Percentiles rank a stretch among this genome's conserved stretches.
phyloP scores from a whole-genome alignment of 2,113 vertebrate genomes.

The Halcyon malimbica region DNA sequence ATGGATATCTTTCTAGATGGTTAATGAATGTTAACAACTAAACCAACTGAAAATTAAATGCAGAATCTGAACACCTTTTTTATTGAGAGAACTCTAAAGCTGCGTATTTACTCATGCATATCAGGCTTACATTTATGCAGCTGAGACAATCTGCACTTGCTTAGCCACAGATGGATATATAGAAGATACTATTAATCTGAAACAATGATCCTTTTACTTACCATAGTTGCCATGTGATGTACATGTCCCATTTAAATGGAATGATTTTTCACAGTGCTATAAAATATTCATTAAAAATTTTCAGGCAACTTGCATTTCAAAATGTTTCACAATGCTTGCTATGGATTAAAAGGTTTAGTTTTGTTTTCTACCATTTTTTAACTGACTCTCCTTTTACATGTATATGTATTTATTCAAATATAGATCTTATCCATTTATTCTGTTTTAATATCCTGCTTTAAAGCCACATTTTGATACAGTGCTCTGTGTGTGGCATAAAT shows the following conservation, averaged over 20 bases:
- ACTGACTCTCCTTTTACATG: neutral
- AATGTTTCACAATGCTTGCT: neutral
- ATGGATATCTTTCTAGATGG: neutral
- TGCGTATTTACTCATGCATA: neutral
- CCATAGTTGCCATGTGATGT: neutral
- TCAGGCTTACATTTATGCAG: neutral
- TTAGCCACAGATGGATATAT: constrained; percentile 7
- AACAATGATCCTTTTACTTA: constrained; percentile 50
- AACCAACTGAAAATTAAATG: neutral
- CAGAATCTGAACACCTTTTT: neutral
- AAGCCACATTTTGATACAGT: neutral
- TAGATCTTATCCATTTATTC: neutral
- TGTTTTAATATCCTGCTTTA: neutral
- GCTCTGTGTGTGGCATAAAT: neutral
- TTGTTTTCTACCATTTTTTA: neutral
- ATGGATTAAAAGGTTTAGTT: neutral
- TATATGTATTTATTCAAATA: constrained; percentile 20
- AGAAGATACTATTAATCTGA: constrained; percentile 3
- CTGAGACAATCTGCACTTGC: neutral
- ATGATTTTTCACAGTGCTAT: constrained; percentile 1
- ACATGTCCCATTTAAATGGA: constrained; percentile 24
- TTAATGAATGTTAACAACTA: neutral
- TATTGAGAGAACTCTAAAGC: neutral
- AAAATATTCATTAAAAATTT: constrained; percentile 64
- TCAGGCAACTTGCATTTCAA: constrained; percentile 14